These are phyloP conservation scores for Pseudomyrmex concolor DNA, from an alignment of 1,140 invertebrate genomes.

Conservation along the genomic window DNA sequence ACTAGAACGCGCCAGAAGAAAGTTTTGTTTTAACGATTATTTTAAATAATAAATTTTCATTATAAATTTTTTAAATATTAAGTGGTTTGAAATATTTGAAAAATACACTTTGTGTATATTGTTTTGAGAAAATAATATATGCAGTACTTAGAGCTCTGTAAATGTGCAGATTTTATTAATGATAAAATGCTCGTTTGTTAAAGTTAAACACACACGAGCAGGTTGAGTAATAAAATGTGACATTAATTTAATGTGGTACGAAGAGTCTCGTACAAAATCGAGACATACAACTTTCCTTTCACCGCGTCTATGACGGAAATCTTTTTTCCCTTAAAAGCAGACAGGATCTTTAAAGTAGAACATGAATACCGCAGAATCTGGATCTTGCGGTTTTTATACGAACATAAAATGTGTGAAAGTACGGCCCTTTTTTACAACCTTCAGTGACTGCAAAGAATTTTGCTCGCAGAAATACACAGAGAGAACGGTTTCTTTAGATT, in stretches of 20 bases:
- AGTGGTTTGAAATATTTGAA: too few species aligned
- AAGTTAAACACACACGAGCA: neutral
- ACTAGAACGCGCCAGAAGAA: neutral
- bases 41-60: neutral
- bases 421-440: neutral
- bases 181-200: neutral
- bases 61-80: neutral
- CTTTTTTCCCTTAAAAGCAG: neutral
- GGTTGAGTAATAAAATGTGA: neutral
- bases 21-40: neutral
- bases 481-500: too few species aligned
- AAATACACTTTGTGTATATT: too few species aligned
- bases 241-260: neutral
- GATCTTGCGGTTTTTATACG: neutral
- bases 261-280: neutral
- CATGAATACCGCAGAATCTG: conserved; percentile 1
- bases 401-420: conserved; percentile 25
- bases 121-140: too few species aligned
- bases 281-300: conserved; percentile 9
- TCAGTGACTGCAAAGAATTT: neutral
- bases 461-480: neutral
- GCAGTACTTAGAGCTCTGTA: neutral
- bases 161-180: neutral
- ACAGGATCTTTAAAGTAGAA: conserved; percentile 3
- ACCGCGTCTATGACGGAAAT: neutral